Evolutionary conservation across 2,797 vertebrate genomes (phyloP), one percentile per base, ranked within the genome.

Genomic region (Urophycis tenuis): DNA sequence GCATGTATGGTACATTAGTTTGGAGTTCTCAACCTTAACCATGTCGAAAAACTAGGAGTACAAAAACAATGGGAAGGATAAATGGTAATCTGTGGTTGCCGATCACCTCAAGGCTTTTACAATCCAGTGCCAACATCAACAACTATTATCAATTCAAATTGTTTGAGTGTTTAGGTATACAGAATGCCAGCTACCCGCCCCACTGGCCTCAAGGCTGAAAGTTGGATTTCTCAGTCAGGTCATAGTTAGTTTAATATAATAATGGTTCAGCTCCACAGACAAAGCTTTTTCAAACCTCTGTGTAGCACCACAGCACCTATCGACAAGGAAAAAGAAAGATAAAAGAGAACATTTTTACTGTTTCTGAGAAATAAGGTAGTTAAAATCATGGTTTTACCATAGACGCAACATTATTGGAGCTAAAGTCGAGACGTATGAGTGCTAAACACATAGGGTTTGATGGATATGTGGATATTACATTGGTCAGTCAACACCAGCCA

Each of bases 261-360:
- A 60, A n/a, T 72, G 35, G 14, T 53, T 64, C 34, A 29, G 39
- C 72, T 45, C 35, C 30, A 53, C 39, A 41, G 36, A 53, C 33
- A 31, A 74, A 72, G 14, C 53, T 75, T 33, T 15, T 70, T 70
- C 81, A 82, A 81, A 82, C 79, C 77, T 82, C 79, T 78, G 49
- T 45, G 73, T 76, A 74, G 45, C 53, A 75, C 31, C 74, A 71
- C 70, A 3, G 76, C 9, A 34, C 79, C 81, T 81, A 79, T 17
- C 78, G 72, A 77, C 45, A 79, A 8, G 33, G 53, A 29, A 64
- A 29, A 33, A 72, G 34, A 11, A 36, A 73, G 25, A 25, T 73
- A 41, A 6, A 17, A n/a, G n/a, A 17, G 25, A 36, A 39, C 29
- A 30, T 29, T 64, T 64, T 64, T 64, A 64, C 53, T 64, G 12